Evolutionary conservation across 2,113 vertebrate genomes (phyloP).

Genomic region (Pyxicephalus adspersus): DNA sequence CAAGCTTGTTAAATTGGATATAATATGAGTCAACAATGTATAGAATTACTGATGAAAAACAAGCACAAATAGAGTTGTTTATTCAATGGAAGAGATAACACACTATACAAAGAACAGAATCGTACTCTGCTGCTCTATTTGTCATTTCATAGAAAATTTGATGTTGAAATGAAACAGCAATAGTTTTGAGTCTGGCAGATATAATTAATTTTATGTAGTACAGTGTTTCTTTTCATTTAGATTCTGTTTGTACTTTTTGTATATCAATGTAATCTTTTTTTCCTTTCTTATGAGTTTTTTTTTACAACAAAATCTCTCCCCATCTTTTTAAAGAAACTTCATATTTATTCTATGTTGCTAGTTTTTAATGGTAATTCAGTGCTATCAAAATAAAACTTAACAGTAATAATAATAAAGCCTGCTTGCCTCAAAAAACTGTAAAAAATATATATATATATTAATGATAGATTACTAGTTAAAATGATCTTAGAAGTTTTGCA

Average conservation of each 20-base stretch:
- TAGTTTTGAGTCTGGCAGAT: not conserved
- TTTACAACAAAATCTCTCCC: too few relatives aligned
- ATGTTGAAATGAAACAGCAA: not conserved
- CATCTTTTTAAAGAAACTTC: too few relatives aligned
- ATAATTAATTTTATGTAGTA: not conserved
- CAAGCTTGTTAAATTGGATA: not conserved
- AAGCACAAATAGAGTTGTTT: conserved; percentile 4
- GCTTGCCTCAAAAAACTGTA: too few relatives aligned
- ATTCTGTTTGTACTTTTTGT: not conserved
- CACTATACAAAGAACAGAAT: not conserved
- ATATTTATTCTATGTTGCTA: too few relatives aligned
- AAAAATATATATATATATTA: too few relatives aligned
- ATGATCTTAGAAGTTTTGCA: too few relatives aligned
- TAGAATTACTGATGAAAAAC: conserved; percentile 24
- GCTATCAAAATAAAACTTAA: too few relatives aligned
- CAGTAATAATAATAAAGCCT: too few relatives aligned
- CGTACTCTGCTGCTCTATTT: not conserved
- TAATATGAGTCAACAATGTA: conserved; percentile 18
- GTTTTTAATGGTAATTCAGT: too few relatives aligned
- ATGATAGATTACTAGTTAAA: too few relatives aligned
- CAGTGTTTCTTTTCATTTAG: not conserved
- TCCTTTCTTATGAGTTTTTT: too few relatives aligned
- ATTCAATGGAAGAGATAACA: conserved; percentile 25
- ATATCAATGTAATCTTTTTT: not conserved
- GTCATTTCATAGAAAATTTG: conserved; percentile 5